These are phyloP conservation scores for Grantiella picta DNA, from an alignment of 2,113 vertebrate species.

Conservation along the genomic window DNA sequence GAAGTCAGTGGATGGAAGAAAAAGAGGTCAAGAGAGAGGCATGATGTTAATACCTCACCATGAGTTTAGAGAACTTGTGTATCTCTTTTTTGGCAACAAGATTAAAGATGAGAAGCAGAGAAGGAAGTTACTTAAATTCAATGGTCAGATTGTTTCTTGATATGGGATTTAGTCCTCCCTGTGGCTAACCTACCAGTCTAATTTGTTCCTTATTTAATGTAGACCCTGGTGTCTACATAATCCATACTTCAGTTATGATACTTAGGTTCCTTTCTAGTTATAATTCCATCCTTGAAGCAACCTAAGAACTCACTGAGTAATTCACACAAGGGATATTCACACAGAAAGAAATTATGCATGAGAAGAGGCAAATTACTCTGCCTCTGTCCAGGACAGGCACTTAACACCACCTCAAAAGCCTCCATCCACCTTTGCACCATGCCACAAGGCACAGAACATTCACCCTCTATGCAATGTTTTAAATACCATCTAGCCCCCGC, in stretches of 20 bases:
- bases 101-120: neutral
- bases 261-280: neutral
- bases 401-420: neutral
- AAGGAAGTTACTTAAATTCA: neutral
- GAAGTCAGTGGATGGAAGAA: neutral
- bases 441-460: neutral
- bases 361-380: neutral
- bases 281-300: neutral
- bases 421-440: neutral
- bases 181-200: neutral
- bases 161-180: neutral
- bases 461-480: neutral
- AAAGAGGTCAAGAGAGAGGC: neutral
- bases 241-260: neutral
- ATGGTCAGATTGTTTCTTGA: neutral
- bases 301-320: neutral
- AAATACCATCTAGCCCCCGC: accelerated
- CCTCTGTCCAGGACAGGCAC: neutral
- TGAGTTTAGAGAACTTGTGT: neutral
- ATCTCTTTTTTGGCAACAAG: neutral
- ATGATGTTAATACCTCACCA: neutral
- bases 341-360: neutral
- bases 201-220: neutral
- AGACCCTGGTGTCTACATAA: neutral
- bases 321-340: neutral